A percentile compares a stretch with the other conserved stretches of the same genome.
Conservation (phyloP, 2,797 vertebrate genomes). For the Hapalemur alaotrensis region DNA sequence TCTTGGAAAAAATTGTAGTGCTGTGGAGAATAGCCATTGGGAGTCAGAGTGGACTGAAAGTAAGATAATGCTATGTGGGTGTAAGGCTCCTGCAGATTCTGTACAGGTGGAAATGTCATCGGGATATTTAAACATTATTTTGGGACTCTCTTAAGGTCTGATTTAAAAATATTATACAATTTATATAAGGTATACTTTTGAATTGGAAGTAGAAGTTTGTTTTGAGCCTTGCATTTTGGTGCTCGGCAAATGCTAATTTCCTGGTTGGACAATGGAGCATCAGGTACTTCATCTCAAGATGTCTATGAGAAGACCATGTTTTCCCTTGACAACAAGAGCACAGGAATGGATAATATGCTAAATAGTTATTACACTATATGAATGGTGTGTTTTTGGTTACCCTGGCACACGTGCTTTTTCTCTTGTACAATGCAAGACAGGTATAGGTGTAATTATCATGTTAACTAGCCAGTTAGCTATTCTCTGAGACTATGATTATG, state of each 20-base stretch:
- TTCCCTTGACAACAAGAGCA: not conserved
- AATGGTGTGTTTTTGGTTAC: slow-evolving; percentile 70
- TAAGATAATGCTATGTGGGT: not conserved
- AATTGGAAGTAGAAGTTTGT: not conserved
- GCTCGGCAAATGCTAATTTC: not conserved
- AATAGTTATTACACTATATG: slow-evolving; percentile 7
- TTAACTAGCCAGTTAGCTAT: slow-evolving; percentile 80
- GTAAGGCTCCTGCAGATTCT: not conserved
- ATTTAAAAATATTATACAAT: not conserved
- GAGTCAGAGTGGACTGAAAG: not conserved
- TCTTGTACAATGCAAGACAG: slow-evolving; percentile 60
- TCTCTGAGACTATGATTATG: slow-evolving; percentile 82
- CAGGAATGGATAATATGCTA: not conserved
- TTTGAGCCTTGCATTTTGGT: slow-evolving; percentile 3
- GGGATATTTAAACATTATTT: not conserved
- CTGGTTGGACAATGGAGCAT: not conserved
- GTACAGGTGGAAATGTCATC: not conserved
- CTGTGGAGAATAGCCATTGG: not conserved
- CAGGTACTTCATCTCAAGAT: not conserved
- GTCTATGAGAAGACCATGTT: not conserved
- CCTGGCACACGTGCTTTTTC: slow-evolving; percentile 59
- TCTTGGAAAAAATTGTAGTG: not conserved
- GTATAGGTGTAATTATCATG: slow-evolving; percentile 79
- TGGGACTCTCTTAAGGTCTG: not conserved
- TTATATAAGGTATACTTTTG: not conserved